These are phyloP conservation scores for Leptoclinus maculatus DNA, from an alignment of 2,797 vertebrate genomes.

Conservation along the genomic window DNA sequence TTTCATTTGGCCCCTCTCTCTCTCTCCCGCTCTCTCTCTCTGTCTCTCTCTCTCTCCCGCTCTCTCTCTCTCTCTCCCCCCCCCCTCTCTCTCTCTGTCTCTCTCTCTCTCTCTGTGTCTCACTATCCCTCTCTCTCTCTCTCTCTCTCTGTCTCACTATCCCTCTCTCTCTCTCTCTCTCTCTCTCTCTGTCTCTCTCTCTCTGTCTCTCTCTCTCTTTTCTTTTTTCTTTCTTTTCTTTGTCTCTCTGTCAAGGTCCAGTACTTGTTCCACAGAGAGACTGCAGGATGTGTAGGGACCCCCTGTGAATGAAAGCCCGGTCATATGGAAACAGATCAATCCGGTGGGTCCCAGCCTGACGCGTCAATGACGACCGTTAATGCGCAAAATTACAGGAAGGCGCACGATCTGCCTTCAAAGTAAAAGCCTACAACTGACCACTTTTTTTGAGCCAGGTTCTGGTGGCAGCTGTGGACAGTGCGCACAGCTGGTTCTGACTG, in stretches of 20 bases:
- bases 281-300: constrained; percentile 25
- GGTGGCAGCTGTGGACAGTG: too few relatives aligned
- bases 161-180: constrained; percentile 10
- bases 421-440: constrained; percentile 36
- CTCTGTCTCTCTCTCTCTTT: constrained; percentile 1
- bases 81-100: constrained; percentile 8
- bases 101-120: constrained; percentile 26
- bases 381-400: constrained; percentile 22
- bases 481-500: not conserved
- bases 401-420: constrained; percentile 48
- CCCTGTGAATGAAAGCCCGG: constrained; percentile 36
- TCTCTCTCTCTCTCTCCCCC: not conserved
- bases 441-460: not conserved
- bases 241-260: constrained; percentile 42
- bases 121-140: constrained; percentile 6
- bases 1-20: not conserved
- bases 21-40: not conserved
- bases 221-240: constrained; percentile 1
- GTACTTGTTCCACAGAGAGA: constrained; percentile 10
- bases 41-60: constrained; percentile 11
- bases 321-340: constrained; percentile 46
- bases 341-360: constrained; percentile 18
- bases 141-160: not conserved
- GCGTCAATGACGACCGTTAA: constrained; percentile 9
- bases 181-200: not conserved